A percentile compares a stretch with the other conserved stretches of the same genome.
phyloP scores from a whole-genome alignment of 2,113 vertebrate genomes.

The Sturnira hondurensis region DNA sequence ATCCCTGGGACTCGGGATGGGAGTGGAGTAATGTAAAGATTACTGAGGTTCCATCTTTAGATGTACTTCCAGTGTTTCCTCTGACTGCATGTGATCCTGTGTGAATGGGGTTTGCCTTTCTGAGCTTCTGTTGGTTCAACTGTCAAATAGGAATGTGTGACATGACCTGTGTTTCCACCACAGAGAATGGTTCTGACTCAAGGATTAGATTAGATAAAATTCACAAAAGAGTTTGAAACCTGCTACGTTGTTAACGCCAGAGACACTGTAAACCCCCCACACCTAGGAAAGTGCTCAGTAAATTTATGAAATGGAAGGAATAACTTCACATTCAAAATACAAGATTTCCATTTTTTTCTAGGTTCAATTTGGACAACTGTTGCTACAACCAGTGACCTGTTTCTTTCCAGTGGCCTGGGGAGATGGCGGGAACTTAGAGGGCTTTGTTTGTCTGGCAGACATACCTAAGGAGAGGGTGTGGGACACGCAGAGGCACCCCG shows the following conservation, averaged over 20 bases:
- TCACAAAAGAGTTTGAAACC: not conserved
- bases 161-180: not conserved
- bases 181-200: not conserved
- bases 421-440: not conserved
- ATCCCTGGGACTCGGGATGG: not conserved
- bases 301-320: not conserved
- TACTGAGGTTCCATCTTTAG: not conserved
- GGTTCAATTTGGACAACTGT: not conserved
- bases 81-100: not conserved
- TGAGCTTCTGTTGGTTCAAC: not conserved
- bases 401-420: not conserved
- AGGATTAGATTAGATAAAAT: not conserved
- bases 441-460: not conserved
- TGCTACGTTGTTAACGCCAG: not conserved
- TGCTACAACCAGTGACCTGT: not conserved
- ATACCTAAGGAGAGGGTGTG: not conserved
- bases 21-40: not conserved
- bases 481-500: not conserved
- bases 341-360: slow-evolving; percentile 3
- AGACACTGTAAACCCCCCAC: not conserved
- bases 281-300: not conserved
- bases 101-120: not conserved
- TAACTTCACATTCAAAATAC: not conserved
- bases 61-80: not conserved
- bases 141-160: not conserved